phyloP scores from a whole-genome alignment of 1,140 invertebrate species.

The Teleopsis dalmanni region DNA sequence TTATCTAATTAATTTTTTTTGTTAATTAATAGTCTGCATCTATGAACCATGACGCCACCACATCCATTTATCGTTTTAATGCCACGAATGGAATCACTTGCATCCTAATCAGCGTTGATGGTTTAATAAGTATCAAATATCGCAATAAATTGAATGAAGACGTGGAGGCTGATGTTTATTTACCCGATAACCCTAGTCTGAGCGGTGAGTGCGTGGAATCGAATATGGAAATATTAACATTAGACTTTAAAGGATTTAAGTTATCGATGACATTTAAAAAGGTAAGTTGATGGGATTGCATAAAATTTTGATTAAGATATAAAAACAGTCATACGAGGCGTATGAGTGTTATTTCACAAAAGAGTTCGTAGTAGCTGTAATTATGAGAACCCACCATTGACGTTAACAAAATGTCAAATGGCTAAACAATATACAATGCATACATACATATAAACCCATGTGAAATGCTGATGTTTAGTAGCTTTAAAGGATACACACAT shows the following conservation, averaged over 20 bases:
- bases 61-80: slow-evolving; percentile 56
- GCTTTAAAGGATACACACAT: too few species aligned
- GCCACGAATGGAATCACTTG: slow-evolving; percentile 57
- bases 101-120: slow-evolving; percentile 56
- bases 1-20: neutral
- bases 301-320: too few species aligned
- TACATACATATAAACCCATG: too few species aligned
- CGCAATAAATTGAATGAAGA: slow-evolving; percentile 58
- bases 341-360: too few species aligned
- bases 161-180: slow-evolving; percentile 57
- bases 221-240: slow-evolving; percentile 57
- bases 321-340: too few species aligned
- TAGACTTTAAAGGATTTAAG: slow-evolving; percentile 64
- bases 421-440: too few species aligned
- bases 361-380: too few species aligned
- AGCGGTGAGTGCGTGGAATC: slow-evolving; percentile 60
- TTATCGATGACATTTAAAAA: slow-evolving; percentile 63
- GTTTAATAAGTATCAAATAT: slow-evolving; percentile 57
- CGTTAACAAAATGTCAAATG: too few species aligned
- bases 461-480: too few species aligned
- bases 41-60: slow-evolving; percentile 40
- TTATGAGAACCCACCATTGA: too few species aligned
- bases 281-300: slow-evolving; percentile 22
- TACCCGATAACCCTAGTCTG: slow-evolving; percentile 56
- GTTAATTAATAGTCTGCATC: slow-evolving; percentile 24